Base-by-base conservation (phyloP, 2,888 invertebrate species). In the Argyresthia goedartella region DNA sequence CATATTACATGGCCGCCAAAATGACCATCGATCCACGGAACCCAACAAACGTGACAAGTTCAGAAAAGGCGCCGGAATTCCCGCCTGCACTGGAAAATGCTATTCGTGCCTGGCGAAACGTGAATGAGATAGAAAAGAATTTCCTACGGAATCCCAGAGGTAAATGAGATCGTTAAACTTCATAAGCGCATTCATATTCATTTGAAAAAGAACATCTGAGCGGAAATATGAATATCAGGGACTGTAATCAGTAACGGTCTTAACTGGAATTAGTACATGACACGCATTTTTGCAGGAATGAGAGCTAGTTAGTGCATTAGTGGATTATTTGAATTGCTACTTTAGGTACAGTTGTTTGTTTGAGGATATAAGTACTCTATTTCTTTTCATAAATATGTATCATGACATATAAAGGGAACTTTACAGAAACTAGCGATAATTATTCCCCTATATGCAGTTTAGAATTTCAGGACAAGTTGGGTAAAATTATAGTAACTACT, bases 111-210 rank as follows among this genome's bases (percentile, higher is more conserved):
- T 35, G 13, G 7, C 36, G 34, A 48, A 35, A 14, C 48, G 15
- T 48, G 10, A 34, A 36, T 8, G 13, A 11, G 14, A 48, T 13
- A 10, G n/a, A 36, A 14, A 48, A 48, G 14, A 35, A 48, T 35
- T 48, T 25, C 16, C 36, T n/a, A 10, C 8, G 48, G 48, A 48
- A 48, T 48, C 13, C 48, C 34, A 34, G 48, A 48, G 48, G 15
- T 36, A 48, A 48, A 49, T 49, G 36, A 49, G 36, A 49, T 36
- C 15, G 15, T 49, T 49, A 36, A 13, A 49, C n/a, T 36, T 49
- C 36, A 39, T 39, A 49, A 49, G 36, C 39, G 2, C 49, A 15
- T 49, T 14, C 35, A 25, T 41, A 10, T 36, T 14, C 36, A 14
- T 48, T 47, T 47, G 14, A 25, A 36, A 48, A 48, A 48, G 11